Percentiles rank a stretch among this genome's conserved stretches.
These are phyloP conservation scores for Apistogramma diplotaenia DNA, from an alignment of 2,113 vertebrate species.

Conservation along the genomic window DNA sequence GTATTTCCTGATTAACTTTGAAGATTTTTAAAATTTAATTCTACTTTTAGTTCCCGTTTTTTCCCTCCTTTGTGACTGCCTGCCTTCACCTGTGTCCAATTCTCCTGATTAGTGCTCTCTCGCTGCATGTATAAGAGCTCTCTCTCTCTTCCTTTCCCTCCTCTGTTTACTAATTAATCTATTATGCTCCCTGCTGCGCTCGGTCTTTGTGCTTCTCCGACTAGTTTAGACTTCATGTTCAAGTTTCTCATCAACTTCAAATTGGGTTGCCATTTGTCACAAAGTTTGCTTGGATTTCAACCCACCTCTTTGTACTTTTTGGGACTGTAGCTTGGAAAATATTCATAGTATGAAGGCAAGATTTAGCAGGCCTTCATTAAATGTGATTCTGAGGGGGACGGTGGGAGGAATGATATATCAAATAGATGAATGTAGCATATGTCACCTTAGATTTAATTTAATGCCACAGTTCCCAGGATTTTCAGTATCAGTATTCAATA, in stretches of 20 bases:
- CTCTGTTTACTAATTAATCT: not conserved
- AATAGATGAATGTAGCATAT: not conserved
- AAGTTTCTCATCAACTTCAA: not conserved
- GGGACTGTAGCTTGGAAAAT: not conserved
- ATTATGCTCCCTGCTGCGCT: too few species aligned
- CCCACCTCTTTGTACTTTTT: not conserved
- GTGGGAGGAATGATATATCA: not conserved
- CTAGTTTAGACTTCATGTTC: not conserved
- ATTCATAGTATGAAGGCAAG: not conserved
- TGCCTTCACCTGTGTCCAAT: too few species aligned
- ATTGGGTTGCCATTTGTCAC: not conserved
- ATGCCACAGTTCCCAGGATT: not conserved
- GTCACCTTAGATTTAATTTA: not conserved
- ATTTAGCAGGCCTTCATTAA: not conserved
- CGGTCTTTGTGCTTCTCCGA: not conserved
- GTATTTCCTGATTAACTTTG: too few species aligned
- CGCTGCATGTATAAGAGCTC: too few species aligned
- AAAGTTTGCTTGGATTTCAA: not conserved
- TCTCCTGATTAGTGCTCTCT: too few species aligned
- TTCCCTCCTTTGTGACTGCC: not conserved
- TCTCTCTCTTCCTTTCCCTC: too few species aligned
- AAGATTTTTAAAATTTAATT: not conserved
- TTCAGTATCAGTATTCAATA: not conserved
- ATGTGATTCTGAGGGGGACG: not conserved
- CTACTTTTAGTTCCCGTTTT: not conserved